phyloP scores from a whole-genome alignment of 2,888 invertebrate species.

The Stenodema calcarata region DNA sequence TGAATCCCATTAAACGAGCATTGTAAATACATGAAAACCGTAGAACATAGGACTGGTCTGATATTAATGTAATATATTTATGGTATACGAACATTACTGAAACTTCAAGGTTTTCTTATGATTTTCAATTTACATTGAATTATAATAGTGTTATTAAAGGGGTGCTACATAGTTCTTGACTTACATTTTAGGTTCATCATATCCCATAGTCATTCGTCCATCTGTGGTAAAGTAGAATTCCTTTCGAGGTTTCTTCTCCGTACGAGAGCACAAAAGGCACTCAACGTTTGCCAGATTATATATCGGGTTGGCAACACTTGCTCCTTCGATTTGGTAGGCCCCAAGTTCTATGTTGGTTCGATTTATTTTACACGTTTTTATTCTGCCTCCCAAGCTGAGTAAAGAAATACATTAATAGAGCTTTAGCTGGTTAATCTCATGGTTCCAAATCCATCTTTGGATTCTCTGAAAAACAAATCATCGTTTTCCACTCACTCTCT shows the following conservation, averaged over 20 bases:
- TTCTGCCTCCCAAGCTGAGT: constrained; percentile 29
- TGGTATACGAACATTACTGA: too few relatives aligned
- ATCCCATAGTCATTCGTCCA: constrained; percentile 5
- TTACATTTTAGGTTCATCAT: constrained; percentile 18
- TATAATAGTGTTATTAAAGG: not conserved
- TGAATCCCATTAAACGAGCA: not conserved
- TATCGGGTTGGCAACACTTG: constrained; percentile 41
- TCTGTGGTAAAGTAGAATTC: constrained; percentile 39
- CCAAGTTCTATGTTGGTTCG: constrained; percentile 34
- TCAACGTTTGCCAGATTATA: constrained; percentile 37
- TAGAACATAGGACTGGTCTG: too few relatives aligned
- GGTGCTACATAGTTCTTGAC: not conserved
- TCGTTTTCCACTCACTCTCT: constrained; percentile 1
- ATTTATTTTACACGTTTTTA: constrained; percentile 40
- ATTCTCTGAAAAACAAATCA: too few relatives aligned
- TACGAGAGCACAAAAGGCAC: constrained; percentile 30
- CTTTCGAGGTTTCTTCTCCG: not conserved
- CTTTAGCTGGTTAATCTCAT: not conserved
- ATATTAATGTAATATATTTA: too few relatives aligned
- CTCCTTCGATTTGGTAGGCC: constrained; percentile 39
- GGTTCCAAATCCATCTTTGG: too few relatives aligned
- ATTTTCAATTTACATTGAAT: not conserved
- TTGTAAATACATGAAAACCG: too few relatives aligned
- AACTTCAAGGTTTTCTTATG: too few relatives aligned
- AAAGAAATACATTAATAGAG: not conserved